phyloP scores from a whole-genome alignment of 2,888 invertebrate genomes.

The Amitus sp. region DNA sequence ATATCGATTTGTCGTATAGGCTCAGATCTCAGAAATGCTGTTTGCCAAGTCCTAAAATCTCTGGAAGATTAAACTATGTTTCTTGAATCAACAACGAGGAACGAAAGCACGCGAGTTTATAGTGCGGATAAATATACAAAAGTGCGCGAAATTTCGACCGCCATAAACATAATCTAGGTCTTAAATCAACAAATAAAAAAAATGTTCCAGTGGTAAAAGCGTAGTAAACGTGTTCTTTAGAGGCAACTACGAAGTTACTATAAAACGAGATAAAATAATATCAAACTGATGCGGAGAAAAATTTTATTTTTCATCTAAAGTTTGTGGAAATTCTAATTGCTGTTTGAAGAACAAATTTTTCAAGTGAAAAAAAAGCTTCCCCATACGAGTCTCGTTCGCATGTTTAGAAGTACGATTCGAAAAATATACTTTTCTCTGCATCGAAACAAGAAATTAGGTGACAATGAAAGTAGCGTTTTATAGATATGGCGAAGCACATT shows the following conservation, averaged over 20 bases:
- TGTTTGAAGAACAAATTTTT: too few relatives aligned
- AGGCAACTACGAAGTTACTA: conserved; percentile 23
- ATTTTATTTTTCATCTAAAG: conserved; percentile 15
- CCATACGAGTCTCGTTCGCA: too few relatives aligned
- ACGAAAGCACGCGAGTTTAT: background rate
- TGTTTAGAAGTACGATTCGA: too few relatives aligned
- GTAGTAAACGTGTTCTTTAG: conserved; percentile 34
- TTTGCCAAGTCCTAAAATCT: background rate
- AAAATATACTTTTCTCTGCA: conserved; percentile 22
- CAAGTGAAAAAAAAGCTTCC: too few relatives aligned
- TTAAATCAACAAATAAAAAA: conserved; percentile 11
- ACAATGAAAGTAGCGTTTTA: conserved; percentile 22
- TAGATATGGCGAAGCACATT: conserved; percentile 39
- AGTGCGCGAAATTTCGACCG: conserved; percentile 17
- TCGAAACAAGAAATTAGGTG: conserved; percentile 17
- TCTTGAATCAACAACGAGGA: conserved; percentile 5
- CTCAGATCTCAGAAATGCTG: background rate
- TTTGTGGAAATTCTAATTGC: background rate
- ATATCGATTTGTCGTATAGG: conserved; percentile 4
- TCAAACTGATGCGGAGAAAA: conserved; percentile 19
- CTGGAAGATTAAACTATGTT: background rate
- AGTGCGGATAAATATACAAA: conserved; percentile 16
- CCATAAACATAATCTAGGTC: conserved; percentile 32
- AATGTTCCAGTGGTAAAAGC: conserved; percentile 26
- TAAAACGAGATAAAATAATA: conserved; percentile 8